phyloP scores from a whole-genome alignment of 2,113 vertebrate genomes.

The Egretta garzetta region DNA sequence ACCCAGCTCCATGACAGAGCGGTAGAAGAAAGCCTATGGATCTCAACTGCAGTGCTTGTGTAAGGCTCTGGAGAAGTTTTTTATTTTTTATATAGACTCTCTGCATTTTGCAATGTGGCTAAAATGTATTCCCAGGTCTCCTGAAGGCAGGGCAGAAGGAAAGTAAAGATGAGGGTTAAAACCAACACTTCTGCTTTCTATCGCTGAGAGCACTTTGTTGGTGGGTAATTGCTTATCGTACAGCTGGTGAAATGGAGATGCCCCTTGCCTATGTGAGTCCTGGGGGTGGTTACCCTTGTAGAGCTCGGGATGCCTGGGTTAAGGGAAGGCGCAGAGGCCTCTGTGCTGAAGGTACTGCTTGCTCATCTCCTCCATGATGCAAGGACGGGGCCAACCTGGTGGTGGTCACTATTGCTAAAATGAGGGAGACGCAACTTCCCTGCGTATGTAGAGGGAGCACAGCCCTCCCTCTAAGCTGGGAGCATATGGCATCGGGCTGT shows the following conservation, averaged over 20 bases:
- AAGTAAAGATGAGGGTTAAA: background rate
- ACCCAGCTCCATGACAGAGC: background rate
- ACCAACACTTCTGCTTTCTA: rapidly evolving
- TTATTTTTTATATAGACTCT: background rate
- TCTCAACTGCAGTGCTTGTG: background rate
- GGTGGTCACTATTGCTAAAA: background rate
- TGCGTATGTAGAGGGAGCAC: no score
- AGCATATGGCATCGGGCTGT: background rate
- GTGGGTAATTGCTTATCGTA: rapidly evolving
- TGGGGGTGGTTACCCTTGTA: background rate
- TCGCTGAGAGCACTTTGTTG: background rate
- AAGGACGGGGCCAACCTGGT: background rate
- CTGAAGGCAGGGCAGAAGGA: background rate
- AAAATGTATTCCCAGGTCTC: background rate
- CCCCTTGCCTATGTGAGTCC: background rate
- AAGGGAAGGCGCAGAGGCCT: background rate
- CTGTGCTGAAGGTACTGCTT: background rate
- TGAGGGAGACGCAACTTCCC: background rate
- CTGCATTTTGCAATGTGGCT: background rate
- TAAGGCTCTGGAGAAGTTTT: background rate
- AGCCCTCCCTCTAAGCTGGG: background rate
- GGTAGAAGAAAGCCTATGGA: background rate
- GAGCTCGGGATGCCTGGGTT: background rate
- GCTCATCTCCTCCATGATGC: background rate
- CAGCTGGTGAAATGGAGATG: background rate